Evolutionary conservation across 1,140 invertebrate genomes (phyloP).

Genomic region (Wasmannia auropunctata): DNA sequence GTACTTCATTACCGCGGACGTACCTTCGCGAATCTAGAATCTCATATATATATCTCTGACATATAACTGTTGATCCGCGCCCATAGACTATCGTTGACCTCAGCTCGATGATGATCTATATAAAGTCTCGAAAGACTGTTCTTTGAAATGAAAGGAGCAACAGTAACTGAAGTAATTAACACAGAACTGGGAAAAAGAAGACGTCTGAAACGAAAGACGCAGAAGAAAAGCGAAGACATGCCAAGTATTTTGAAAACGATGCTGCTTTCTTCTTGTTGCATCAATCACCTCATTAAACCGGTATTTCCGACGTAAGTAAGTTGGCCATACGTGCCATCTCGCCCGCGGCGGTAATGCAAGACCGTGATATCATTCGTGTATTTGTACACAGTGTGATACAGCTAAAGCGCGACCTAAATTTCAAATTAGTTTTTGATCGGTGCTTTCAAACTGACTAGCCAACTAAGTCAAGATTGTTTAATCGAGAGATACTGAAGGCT

Average conservation of each 20-base stretch:
- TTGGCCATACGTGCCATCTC: background rate
- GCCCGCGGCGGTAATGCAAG: background rate
- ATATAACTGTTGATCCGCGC: slow-evolving; percentile 6
- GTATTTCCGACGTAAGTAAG: background rate
- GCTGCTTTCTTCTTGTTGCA: background rate
- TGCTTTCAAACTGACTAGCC: background rate
- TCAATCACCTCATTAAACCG: background rate
- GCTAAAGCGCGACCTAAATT: slow-evolving; percentile 12
- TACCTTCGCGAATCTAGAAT: slow-evolving; percentile 14
- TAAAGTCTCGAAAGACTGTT: background rate
- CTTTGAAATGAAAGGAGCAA: background rate
- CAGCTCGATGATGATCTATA: slow-evolving; percentile 32
- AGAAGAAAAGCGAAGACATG: background rate
- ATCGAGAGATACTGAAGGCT: slow-evolving; percentile 3
- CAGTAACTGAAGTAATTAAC: background rate
- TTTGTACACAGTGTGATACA: background rate
- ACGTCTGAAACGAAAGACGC: background rate
- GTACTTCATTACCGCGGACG: slow-evolving; percentile 27
- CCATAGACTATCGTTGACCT: slow-evolving; percentile 45
- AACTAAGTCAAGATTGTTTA: slow-evolving; percentile 16
- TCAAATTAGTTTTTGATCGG: slow-evolving; percentile 36
- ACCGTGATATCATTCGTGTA: slow-evolving; percentile 7
- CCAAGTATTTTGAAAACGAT: background rate
- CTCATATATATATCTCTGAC: slow-evolving; percentile 1
- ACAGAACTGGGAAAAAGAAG: background rate